These are phyloP conservation scores for Synergus itoensis DNA, from an alignment of 2,888 invertebrate genomes.

Conservation along the genomic window DNA sequence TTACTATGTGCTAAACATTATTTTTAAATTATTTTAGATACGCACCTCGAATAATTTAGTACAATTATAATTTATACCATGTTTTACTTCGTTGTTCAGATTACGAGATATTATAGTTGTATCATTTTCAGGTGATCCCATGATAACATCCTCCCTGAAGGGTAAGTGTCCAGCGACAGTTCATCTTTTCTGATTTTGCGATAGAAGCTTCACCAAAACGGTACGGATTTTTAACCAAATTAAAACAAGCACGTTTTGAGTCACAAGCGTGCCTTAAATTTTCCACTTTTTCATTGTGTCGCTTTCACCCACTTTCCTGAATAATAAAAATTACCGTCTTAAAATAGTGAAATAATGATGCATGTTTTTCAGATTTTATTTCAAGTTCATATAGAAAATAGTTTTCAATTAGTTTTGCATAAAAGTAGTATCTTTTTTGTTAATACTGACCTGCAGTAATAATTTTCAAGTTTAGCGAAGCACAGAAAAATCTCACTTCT, in stretches of 20 bases:
- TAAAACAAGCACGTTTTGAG: constrained; percentile 29
- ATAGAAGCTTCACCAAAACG: constrained; percentile 46
- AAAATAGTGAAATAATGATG: neutral
- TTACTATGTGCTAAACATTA: neutral
- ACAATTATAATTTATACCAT: constrained; percentile 12
- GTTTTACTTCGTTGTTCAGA: constrained; percentile 56
- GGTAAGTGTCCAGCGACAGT: constrained; percentile 73
- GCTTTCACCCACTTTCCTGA: constrained; percentile 27
- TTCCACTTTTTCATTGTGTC: constrained; percentile 38
- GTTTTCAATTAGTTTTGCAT: neutral
- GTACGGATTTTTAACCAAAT: constrained; percentile 42
- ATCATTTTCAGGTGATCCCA: constrained; percentile 77
- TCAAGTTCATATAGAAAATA: neutral
- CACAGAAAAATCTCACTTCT: neutral
- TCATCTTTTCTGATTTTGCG: constrained; percentile 52
- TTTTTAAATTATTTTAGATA: constrained; percentile 43
- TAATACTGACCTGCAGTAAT: neutral
- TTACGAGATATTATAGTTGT: constrained; percentile 73
- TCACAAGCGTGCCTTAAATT: constrained; percentile 31
- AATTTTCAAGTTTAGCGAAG: neutral
- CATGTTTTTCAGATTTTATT: neutral
- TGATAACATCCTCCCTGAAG: constrained; percentile 78
- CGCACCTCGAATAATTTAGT: constrained; percentile 24
- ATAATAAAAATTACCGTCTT: neutral
- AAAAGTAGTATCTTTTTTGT: neutral